Evolutionary conservation across 1,140 invertebrate species (phyloP).

Genomic region (Drosophila lacertosa): DNA sequence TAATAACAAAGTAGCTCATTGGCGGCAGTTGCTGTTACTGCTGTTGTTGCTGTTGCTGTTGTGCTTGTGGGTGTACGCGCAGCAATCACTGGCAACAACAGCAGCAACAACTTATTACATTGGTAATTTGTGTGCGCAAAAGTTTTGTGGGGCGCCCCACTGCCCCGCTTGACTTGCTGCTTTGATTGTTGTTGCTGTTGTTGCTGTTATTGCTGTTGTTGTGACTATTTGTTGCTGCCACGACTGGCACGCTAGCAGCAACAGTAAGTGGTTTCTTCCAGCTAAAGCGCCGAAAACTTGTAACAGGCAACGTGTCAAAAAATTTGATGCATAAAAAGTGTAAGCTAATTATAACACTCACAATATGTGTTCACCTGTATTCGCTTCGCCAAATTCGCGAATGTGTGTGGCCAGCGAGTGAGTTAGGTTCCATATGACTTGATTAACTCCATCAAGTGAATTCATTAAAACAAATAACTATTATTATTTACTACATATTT

Average conservation of each 20-base stretch:
- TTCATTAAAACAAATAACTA: background rate
- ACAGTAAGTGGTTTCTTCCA: background rate
- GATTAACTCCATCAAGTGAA: background rate
- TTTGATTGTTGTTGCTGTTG: slow-evolving; percentile 19
- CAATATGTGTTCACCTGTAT: slow-evolving; percentile 6
- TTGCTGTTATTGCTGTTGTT: slow-evolving; percentile 4
- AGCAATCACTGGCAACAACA: slow-evolving; percentile 36
- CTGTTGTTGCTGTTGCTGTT: slow-evolving; percentile 1
- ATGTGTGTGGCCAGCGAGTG: background rate
- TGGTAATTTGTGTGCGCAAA: slow-evolving; percentile 59
- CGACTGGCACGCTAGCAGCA: slow-evolving; percentile 31
- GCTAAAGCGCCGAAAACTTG: slow-evolving; percentile 28
- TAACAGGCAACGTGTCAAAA: slow-evolving; percentile 46
- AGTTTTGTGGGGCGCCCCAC: slow-evolving; percentile 41
- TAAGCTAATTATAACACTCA: slow-evolving; percentile 35
- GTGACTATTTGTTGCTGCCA: slow-evolving; percentile 20
- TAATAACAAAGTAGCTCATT: slow-evolving; percentile 59
- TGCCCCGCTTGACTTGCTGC: slow-evolving; percentile 49
- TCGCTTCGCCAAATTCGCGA: background rate
- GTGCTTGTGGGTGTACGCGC: slow-evolving; percentile 36
- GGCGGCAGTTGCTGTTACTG: slow-evolving; percentile 9
- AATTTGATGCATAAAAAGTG: slow-evolving; percentile 43
- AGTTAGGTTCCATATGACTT: background rate
- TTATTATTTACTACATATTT: background rate
- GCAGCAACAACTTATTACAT: slow-evolving; percentile 58